Evolutionary conservation across 2,113 vertebrate genomes (phyloP), one percentile per base, ranked within the genome.

Genomic region (Phylloscopus trochiloides): DNA sequence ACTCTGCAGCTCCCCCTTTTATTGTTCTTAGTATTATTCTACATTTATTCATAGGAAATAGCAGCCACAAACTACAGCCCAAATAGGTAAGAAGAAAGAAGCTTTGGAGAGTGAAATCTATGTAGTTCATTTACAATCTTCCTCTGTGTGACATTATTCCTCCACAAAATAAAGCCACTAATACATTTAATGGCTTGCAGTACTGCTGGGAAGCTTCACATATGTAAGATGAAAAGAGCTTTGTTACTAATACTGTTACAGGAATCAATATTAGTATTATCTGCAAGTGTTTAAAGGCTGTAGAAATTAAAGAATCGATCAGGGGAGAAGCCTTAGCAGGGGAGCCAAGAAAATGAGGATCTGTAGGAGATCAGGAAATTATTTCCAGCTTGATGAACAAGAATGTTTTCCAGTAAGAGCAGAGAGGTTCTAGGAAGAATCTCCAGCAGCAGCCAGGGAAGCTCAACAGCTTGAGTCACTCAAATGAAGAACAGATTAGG

Each of bases 371-470:
- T 80, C 59, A 83, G 88, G 86, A 95, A 96, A 93, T 67, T 0
- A 95, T 55, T 94, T 93, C 72, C 90, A 96, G 90, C 79, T 86
- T 93, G 90, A 90, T 5, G 0, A 94, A 81, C 63, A 90, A 59
- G 47, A 90, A 67, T 3, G 10, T 84, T 86, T 96, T 93, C 94
- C 93, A 90, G 88, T 95, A 96, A 93, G 61, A 90, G 78, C 68
- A 34, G 71, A 90, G 72, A 83, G 67, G 57, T 92, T 97, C 79
- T 90, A 93, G 72, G 90, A 96, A 96, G 82, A 86, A 63, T 77
- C 86, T 86, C 70, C 88, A 86, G 47, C 75, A 96, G 88, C 67
- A 96, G 83, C 86, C 94, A 93, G 88, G 73, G 90, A 74, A 96
- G 88, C 79, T 95, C 82, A 71, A 57, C 0, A 10, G 72, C 47